Evolutionary conservation across 2,888 invertebrate species (phyloP).

Genomic region (Antitype chi): DNA sequence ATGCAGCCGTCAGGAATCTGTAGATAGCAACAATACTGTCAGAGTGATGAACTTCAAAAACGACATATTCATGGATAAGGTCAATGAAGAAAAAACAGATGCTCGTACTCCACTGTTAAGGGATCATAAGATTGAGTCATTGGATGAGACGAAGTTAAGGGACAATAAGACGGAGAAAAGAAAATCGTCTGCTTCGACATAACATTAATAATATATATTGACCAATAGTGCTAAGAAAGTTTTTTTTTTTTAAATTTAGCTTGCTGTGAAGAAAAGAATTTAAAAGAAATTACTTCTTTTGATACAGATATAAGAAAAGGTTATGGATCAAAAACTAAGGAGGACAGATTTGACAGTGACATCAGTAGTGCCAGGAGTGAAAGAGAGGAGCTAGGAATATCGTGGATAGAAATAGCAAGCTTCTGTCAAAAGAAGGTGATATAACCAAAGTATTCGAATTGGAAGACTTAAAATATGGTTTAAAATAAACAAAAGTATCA

Average conservation of each 20-base stretch:
- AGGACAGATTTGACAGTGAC: conserved; percentile 28
- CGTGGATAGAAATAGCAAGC: conserved; percentile 38
- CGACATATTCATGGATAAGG: conserved; percentile 81
- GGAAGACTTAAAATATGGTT: conserved; percentile 56
- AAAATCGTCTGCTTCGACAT: conserved; percentile 89
- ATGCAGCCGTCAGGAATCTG: conserved; percentile 81
- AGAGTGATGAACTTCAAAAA: conserved; percentile 84
- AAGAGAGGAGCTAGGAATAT: conserved; percentile 42
- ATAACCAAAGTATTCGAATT: conserved; percentile 53
- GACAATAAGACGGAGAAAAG: conserved; percentile 86
- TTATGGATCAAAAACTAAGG: conserved; percentile 18
- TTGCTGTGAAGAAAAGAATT: conserved; percentile 36
- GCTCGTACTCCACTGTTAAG: conserved; percentile 85
- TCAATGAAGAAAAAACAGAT: conserved; percentile 82
- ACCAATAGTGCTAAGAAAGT: conserved; percentile 80
- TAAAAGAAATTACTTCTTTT: conserved; percentile 21
- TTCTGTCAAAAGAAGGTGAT: conserved; percentile 34
- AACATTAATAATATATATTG: conserved; percentile 71
- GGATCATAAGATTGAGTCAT: conserved; percentile 88
- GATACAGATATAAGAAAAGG: conserved; percentile 7
- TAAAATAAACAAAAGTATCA: conserved; percentile 46
- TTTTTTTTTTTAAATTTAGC: conserved; percentile 51
- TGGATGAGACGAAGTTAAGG: conserved; percentile 86
- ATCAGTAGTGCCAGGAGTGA: conserved; percentile 40
- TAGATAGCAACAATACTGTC: conserved; percentile 82